These are phyloP conservation scores for Antheraea mylitta DNA, from an alignment of 1,140 invertebrate species.

Conservation along the genomic window DNA sequence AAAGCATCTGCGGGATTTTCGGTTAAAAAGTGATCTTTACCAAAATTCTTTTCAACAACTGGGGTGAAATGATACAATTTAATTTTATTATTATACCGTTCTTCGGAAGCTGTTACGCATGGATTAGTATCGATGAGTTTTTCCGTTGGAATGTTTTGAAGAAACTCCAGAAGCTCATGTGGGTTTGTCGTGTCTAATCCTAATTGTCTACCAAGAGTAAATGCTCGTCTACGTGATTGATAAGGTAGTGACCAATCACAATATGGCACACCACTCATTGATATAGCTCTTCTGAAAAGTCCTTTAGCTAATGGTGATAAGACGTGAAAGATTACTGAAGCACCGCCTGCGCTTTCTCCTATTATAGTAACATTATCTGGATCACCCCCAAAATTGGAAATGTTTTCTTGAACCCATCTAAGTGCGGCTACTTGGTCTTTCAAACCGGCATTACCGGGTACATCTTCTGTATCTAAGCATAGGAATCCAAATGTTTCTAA, in stretches of 20 bases:
- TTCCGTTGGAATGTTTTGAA: slow-evolving; percentile 63
- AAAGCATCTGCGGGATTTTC: slow-evolving; percentile 45
- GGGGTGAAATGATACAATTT: slow-evolving; percentile 49
- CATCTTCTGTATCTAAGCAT: slow-evolving; percentile 67
- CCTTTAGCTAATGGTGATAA: slow-evolving; percentile 70
- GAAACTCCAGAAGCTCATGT: slow-evolving; percentile 61
- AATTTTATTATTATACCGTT: slow-evolving; percentile 26
- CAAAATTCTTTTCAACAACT: slow-evolving; percentile 59
- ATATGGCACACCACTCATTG: slow-evolving; percentile 46
- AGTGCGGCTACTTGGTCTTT: slow-evolving; percentile 9
- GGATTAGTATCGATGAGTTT: slow-evolving; percentile 53
- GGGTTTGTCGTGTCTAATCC: slow-evolving; percentile 42
- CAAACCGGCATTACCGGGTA: slow-evolving; percentile 61
- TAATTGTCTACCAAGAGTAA: slow-evolving; percentile 37
- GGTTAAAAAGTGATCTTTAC: slow-evolving; percentile 48
- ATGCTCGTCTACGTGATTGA: slow-evolving; percentile 37
- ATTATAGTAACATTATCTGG: slow-evolving; percentile 87
- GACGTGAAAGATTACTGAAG: slow-evolving; percentile 42
- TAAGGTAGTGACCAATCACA: slow-evolving; percentile 40
- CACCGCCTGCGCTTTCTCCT: slow-evolving; percentile 84
- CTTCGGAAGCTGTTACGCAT: slow-evolving; percentile 39
- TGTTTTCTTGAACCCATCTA: slow-evolving; percentile 31
- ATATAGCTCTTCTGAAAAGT: slow-evolving; percentile 18
- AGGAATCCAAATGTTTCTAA: slow-evolving; percentile 81
- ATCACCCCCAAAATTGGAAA: slow-evolving; percentile 85